Evolutionary conservation across 2,888 invertebrate species (phyloP), one percentile per base, ranked within the genome.

Genomic region (Malacosoma neustria): DNA sequence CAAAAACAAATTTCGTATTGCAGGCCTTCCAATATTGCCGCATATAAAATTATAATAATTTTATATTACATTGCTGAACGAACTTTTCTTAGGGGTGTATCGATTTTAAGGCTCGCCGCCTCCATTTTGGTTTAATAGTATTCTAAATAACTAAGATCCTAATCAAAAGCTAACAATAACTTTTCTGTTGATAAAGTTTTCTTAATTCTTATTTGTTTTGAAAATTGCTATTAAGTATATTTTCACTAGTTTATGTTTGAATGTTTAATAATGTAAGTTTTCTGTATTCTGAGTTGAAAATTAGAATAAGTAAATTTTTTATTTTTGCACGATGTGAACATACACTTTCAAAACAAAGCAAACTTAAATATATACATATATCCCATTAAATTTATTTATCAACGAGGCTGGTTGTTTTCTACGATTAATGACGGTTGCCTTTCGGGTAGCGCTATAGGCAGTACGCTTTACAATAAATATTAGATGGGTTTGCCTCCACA

Each of bases 381-480:
- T n/a, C n/a, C n/a, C n/a, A n/a, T 22, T 60, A 54, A 59, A 57
- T 61, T 64, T 59, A 61, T 64, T 60, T 66, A 60, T 55, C 49
- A 54, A 43, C 48, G 47, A 45, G 48, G 50, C 52, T 57, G 56
- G 54, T 51, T 49, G 51, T 39, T 49, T 30, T 35, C 40, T 43
- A 55, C 54, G 57, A 70, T 67, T 69, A 67, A 71, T 69, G 63
- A 53, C 58, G 68, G 66, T 66, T 45, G 50, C 48, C 37, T 34
- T 40, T 34, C 41, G 37, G 40, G 37, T 34, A 36, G 42, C 45
- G 57, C 51, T 54, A 42, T 9, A 9, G 9, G 46, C 46, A 54
- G 55, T 58, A 64, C 54, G 54, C 49, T 51, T 48, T 47, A 54
- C 56, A 56, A 68, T 75, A 69, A 73, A 74, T 75, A 73, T 73